Conservation (phyloP, 2,797 vertebrate genomes). For the Eidolon dupreanum region DNA sequence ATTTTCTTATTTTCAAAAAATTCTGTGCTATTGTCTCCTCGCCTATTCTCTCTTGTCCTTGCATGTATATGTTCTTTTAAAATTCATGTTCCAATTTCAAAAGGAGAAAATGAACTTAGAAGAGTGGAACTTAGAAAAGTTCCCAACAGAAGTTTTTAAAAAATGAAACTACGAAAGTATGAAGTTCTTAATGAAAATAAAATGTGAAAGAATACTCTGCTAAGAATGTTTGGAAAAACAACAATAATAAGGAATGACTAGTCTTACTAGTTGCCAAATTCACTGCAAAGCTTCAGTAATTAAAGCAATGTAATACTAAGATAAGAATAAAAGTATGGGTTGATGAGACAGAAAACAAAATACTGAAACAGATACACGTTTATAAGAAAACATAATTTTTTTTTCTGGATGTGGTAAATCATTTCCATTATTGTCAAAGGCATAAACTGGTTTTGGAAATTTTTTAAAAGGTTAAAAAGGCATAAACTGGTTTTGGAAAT, state of each 20-base stretch:
- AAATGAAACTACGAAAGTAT: not conserved
- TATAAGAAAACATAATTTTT: not conserved
- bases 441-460: slow-evolving; percentile 59
- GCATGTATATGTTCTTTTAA: not conserved
- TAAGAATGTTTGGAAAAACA: not conserved
- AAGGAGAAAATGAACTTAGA: not conserved
- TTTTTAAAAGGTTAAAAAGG: slow-evolving; percentile 72
- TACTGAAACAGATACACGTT: not conserved
- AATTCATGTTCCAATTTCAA: not conserved
- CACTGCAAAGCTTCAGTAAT: not conserved
- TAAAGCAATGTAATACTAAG: not conserved
- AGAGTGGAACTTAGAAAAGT: not conserved
- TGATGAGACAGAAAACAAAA: not conserved
- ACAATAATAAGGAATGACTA: not conserved
- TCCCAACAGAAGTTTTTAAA: not conserved
- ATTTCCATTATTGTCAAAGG: slow-evolving; percentile 60
- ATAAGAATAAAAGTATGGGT: not conserved
- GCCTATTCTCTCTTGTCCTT: not conserved
- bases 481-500: slow-evolving; percentile 59
- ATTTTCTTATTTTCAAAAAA: not conserved
- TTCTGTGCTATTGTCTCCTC: not conserved
- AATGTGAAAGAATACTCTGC: not conserved
- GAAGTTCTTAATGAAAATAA: not conserved
- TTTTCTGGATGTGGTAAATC: not conserved
- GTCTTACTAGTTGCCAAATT: not conserved